Evolutionary conservation across 2,113 vertebrate genomes (phyloP), one percentile per base, ranked within the genome.

Genomic region (Himantopus leucocephalus): DNA sequence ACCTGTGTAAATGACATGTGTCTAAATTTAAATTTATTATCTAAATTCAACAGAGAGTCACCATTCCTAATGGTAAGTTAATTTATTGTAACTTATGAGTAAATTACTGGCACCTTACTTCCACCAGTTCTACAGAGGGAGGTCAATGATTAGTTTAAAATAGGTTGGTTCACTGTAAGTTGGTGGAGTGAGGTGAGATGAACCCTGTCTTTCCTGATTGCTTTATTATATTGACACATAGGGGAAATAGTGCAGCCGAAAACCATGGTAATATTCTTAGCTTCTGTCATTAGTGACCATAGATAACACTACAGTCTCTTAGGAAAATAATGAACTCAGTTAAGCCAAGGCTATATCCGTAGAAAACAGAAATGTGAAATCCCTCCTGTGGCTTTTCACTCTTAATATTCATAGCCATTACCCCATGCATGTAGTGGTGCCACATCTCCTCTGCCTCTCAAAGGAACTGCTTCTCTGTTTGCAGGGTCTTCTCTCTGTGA

Each of bases 351-450:
- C 22, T 88, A 47, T 5, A 14, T 20, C 23, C 32, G 14, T 18
- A 92, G 78, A 89, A 90, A 93, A 66, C 0, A 39, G 20, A 55
- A 82, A 50, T 5, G 18, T 20, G 26, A 91, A 75, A 78, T 64
- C 43, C 19, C 30, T 72, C 29, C 79, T 64, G 39, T 24, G 22
- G 8, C 24, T 55, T 74, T 75, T 85, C 35, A 63, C 43, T 75
- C 26, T 30, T 24, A 55, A 56, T 35, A 58, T 62, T 52, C 27
- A 76, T 8, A 58, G 32, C 18, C 3, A 19, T 70, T 84, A 70
- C 26, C 14, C 16, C 12, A n/a, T 1, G 0, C 66, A 34, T 1
- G 0, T 60, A 34, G 30, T 35, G 55, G 43, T 12, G 4, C 45
- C 35, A 23, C 12, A 37, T 52, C 32, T 89, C 64, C 67, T 52